A percentile compares a stretch with the other conserved stretches of the same genome.
phyloP scores from a whole-genome alignment of 1,140 invertebrate species.

The Diorhabda sublineata region DNA sequence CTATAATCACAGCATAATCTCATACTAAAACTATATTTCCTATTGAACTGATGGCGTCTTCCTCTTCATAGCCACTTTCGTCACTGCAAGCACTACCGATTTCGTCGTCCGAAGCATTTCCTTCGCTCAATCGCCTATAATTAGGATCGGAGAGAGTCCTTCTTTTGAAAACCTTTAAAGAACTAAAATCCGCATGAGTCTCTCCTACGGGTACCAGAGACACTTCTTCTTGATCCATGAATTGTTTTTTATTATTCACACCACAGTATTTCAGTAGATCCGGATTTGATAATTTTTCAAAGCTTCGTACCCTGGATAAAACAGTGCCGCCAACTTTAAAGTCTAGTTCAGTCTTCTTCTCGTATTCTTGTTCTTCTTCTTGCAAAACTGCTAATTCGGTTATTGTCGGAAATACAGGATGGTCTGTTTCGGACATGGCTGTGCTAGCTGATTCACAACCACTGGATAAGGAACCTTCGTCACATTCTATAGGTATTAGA shows the following conservation, averaged over 20 bases:
- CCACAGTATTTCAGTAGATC: constrained; percentile 33
- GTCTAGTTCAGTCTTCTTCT: constrained; percentile 45
- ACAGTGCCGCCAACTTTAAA: constrained; percentile 44
- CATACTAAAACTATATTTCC: constrained; percentile 36
- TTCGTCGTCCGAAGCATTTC: constrained; percentile 48
- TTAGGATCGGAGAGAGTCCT: constrained; percentile 12
- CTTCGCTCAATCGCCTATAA: constrained; percentile 20
- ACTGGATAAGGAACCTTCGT: constrained; percentile 73
- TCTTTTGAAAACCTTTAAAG: constrained; percentile 40
- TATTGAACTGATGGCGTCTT: constrained; percentile 42
- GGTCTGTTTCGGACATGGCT: constrained; percentile 50
- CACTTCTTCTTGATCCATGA: constrained; percentile 41
- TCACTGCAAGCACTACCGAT: constrained; percentile 56
- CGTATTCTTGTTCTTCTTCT: constrained; percentile 22
- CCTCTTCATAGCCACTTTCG: constrained; percentile 55
- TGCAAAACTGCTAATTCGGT: constrained; percentile 40
- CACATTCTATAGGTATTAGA: constrained; percentile 51
- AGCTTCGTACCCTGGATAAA: constrained; percentile 34
- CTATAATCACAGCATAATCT: constrained; percentile 11
- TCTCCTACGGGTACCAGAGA: constrained; percentile 45
- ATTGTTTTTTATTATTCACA: constrained; percentile 31
- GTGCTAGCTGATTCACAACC: constrained; percentile 76
- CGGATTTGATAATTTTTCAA: constrained; percentile 31
- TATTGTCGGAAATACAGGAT: constrained; percentile 38
- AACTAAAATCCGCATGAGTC: constrained; percentile 44